Evolutionary conservation across 2,113 vertebrate species (phyloP).

Genomic region (Murina feae): DNA sequence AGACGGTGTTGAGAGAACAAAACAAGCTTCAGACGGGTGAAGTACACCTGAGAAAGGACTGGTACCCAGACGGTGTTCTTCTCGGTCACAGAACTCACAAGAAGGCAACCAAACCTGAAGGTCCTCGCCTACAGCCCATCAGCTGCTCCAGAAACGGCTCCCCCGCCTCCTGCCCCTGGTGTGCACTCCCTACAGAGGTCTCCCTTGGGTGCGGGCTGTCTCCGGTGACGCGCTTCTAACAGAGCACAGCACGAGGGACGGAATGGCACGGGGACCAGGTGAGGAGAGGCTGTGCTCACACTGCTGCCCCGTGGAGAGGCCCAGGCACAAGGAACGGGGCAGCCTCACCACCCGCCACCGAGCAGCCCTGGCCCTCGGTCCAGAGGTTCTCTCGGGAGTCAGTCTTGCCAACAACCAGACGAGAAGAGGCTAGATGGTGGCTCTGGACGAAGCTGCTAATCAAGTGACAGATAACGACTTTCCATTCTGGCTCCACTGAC

Average conservation of each 20-base stretch:
- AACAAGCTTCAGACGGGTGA: background rate
- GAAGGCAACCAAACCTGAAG: background rate
- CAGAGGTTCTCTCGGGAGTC: background rate
- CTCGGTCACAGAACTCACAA: background rate
- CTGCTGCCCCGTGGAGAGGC: fast-evolving
- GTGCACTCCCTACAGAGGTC: background rate
- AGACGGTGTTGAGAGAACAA: background rate
- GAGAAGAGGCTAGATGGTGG: background rate
- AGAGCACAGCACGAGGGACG: background rate
- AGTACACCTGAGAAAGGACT: background rate
- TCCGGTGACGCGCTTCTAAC: background rate
- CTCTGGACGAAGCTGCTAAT: background rate
- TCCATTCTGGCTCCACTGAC: constrained; percentile 70
- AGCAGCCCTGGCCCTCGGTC: background rate
- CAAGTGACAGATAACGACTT: fast-evolving
- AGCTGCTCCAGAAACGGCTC: background rate
- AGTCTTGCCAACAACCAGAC: background rate
- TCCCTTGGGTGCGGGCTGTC: background rate
- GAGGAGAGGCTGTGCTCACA: background rate
- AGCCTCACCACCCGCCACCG: fast-evolving
- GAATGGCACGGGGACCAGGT: background rate
- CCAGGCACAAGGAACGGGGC: no score
- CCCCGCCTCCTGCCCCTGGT: background rate
- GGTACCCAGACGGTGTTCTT: background rate
- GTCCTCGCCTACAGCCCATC: fast-evolving